Evolutionary conservation across 2,888 invertebrate genomes (phyloP), one percentile per base, ranked within the genome.

Genomic region (Macrophya alboannulata): DNA sequence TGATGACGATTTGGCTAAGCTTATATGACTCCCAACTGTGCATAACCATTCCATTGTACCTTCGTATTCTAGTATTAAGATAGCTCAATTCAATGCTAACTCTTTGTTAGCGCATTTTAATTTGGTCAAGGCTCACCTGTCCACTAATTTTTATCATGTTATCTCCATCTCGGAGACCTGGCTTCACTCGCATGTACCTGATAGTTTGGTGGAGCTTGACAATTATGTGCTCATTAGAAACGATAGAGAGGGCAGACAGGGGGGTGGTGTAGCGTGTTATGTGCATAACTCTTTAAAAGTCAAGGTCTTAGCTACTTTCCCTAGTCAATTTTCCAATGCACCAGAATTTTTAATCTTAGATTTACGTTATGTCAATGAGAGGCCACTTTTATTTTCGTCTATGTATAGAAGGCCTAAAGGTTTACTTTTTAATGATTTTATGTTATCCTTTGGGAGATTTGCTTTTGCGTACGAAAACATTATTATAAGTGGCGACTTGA

Each of bases 141-240:
- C n/a, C n/a, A n/a, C n/a, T n/a, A n/a, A n/a, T n/a, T n/a, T n/a
- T n/a, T n/a, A n/a, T n/a, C n/a, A n/a, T n/a, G n/a, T n/a, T 3
- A 77, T 85, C 40, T 74, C 85, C 0, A 37, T 85, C 6, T 55
- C 77, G 2, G 85, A 85, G 25, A 79, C 85, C 21, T 85, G 85
- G 85, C 62, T 85, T 5, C 51, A 77, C 17, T 31, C 55, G 4
- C 8, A 45, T 8, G 51, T 85, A 6, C 6, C 59, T 4, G 76
- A 45, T 59, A 37, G 59, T 3, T 37, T 85, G 0, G 59, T 85
- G 4, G 25, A 21, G 3, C 25, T 85, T 6, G 62, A 77, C 9
- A 43, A 76, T 12, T 59, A 59, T 8, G 17, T 17, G 3, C 21
- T 59, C 21, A 59, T 59, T 21, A 17, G 59, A n/a, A 59, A 59